phyloP scores from a whole-genome alignment of 2,888 invertebrate genomes.

The Synergus laeviventris region DNA sequence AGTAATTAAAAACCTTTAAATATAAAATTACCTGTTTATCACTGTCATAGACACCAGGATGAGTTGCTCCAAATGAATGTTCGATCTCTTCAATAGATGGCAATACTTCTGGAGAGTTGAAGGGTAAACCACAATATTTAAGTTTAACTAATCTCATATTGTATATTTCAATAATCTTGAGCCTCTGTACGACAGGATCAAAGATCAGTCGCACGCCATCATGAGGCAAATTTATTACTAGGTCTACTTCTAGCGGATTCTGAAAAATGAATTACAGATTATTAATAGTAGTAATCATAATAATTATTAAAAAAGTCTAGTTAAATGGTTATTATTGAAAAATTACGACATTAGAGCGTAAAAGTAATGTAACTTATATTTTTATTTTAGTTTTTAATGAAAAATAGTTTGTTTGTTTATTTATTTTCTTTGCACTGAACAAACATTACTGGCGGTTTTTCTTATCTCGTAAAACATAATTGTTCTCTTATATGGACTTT shows the following conservation, averaged over 20 bases:
- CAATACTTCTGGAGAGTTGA: conserved; percentile 94
- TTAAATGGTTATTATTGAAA: neutral
- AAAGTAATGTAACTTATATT: neutral
- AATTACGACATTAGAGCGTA: neutral
- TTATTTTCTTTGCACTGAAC: neutral
- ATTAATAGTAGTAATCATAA: neutral
- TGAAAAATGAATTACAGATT: conserved; percentile 77
- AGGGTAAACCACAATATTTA: conserved; percentile 93
- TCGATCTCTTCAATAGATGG: conserved; percentile 99
- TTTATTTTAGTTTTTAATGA: neutral
- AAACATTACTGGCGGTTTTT: neutral
- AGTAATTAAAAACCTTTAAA: neutral
- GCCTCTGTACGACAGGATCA: conserved; percentile 94
- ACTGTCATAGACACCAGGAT: conserved; percentile 98
- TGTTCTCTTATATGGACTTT: conserved; percentile 12
- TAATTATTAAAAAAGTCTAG: neutral
- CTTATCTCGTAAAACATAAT: conserved; percentile 15
- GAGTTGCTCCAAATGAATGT: conserved; percentile 98
- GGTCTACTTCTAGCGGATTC: conserved; percentile 96
- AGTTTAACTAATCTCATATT: conserved; percentile 97
- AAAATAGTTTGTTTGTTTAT: too few species aligned
- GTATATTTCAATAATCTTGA: conserved; percentile 98
- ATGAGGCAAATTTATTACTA: conserved; percentile 96
- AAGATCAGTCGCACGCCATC: conserved; percentile 98
- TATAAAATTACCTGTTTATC: conserved; percentile 84